Conservation (phyloP, 2,888 invertebrate genomes). For the Troilus luridus region DNA sequence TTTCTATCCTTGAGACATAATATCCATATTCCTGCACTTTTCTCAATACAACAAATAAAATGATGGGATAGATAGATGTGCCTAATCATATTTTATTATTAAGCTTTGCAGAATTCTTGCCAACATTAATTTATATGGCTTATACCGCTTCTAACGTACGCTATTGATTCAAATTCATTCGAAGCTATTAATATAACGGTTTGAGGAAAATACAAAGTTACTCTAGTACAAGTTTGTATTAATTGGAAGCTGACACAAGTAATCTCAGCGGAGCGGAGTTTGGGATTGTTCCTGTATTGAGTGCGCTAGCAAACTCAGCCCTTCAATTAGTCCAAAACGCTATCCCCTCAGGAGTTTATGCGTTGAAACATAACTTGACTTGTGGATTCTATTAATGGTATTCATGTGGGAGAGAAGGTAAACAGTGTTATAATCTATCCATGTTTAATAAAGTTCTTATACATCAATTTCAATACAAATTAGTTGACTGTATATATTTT, state of each 20-base stretch:
- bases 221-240: background rate
- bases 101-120: too few species aligned
- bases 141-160: background rate
- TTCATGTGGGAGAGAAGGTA: background rate
- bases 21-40: too few species aligned
- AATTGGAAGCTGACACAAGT: constrained; percentile 23
- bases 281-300: background rate
- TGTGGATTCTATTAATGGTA: background rate
- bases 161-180: background rate
- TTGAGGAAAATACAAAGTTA: background rate
- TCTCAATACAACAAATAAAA: too few species aligned
- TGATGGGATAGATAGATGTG: too few species aligned
- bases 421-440: background rate
- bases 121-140: too few species aligned
- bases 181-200: background rate
- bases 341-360: background rate
- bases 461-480: background rate
- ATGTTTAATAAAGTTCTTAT: background rate
- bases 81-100: too few species aligned
- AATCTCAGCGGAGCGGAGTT: constrained; percentile 7
- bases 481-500: background rate
- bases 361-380: background rate
- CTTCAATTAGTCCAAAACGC: background rate
- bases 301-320: background rate
- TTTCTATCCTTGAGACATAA: too few species aligned